These are phyloP conservation scores for Dascillus cervinus DNA, from an alignment of 2,888 invertebrate genomes.

Conservation along the genomic window DNA sequence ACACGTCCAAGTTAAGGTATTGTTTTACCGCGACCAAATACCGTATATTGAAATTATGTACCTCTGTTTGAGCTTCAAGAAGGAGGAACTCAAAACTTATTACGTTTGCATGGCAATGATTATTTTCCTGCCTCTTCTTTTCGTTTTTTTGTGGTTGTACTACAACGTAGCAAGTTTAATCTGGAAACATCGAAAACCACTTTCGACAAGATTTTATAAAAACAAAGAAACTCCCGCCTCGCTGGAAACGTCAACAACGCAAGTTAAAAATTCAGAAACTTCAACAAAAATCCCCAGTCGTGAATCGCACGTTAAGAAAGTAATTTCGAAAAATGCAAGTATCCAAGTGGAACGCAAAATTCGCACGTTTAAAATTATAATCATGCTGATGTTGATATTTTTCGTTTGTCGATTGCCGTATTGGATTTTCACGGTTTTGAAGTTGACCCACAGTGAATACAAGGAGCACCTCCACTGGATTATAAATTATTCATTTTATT, in stretches of 20 bases:
- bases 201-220: constrained; percentile 16
- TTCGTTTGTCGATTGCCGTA: constrained; percentile 47
- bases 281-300: constrained; percentile 11
- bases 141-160: constrained; percentile 46
- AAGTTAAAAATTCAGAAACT: constrained; percentile 20
- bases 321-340: constrained; percentile 20
- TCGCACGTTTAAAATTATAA: constrained; percentile 50
- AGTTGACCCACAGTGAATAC: constrained; percentile 29
- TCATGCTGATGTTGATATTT: constrained; percentile 49
- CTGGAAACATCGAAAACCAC: constrained; percentile 43
- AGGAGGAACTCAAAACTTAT: constrained; percentile 26
- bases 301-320: neutral
- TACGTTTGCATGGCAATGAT: constrained; percentile 30
- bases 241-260: constrained; percentile 23
- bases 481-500: constrained; percentile 44
- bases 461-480: constrained; percentile 35
- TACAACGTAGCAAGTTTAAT: constrained; percentile 45
- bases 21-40: constrained; percentile 15
- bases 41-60: constrained; percentile 24
- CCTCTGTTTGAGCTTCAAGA: constrained; percentile 26
- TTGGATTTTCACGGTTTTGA: constrained; percentile 47
- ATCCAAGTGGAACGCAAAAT: constrained; percentile 41
- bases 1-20: constrained; percentile 27
- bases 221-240: constrained; percentile 18
- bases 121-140: constrained; percentile 44